These are phyloP conservation scores for Lycia hirtaria DNA, from an alignment of 2,888 invertebrate species.

Conservation along the genomic window DNA sequence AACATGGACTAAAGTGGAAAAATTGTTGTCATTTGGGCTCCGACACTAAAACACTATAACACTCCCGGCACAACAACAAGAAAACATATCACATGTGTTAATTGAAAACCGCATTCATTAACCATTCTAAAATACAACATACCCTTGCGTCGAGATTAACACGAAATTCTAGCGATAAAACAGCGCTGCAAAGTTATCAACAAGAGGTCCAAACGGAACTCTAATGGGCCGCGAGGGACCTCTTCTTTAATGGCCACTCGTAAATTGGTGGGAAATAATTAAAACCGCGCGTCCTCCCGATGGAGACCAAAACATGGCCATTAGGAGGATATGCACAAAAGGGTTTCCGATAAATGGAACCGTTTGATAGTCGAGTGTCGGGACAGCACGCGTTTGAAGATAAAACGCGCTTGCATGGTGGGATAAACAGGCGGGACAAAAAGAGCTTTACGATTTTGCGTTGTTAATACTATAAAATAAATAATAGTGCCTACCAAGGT, in stretches of 20 bases:
- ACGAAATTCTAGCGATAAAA: constrained; percentile 77
- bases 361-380: constrained; percentile 51
- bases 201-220: constrained; percentile 68
- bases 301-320: constrained; percentile 79
- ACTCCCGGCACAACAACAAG: background rate
- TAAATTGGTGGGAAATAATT: constrained; percentile 85
- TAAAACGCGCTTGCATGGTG: constrained; percentile 30
- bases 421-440: constrained; percentile 19
- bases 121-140: constrained; percentile 56
- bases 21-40: no score
- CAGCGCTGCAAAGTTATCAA: constrained; percentile 80
- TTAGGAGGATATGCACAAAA: constrained; percentile 75
- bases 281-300: constrained; percentile 76
- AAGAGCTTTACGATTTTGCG: constrained; percentile 1
- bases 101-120: constrained; percentile 42
- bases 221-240: constrained; percentile 79
- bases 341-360: constrained; percentile 79
- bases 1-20: no score
- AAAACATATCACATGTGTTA: constrained; percentile 22
- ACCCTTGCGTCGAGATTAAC: constrained; percentile 67
- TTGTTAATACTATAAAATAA: no score
- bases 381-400: constrained; percentile 28
- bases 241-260: constrained; percentile 82
- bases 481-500: no score
- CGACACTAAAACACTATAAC: no score